Percentiles rank a stretch among this genome's conserved stretches.
These are phyloP conservation scores for Xiphophorus maculatus DNA, from an alignment of 2,113 vertebrate species.

Conservation along the genomic window DNA sequence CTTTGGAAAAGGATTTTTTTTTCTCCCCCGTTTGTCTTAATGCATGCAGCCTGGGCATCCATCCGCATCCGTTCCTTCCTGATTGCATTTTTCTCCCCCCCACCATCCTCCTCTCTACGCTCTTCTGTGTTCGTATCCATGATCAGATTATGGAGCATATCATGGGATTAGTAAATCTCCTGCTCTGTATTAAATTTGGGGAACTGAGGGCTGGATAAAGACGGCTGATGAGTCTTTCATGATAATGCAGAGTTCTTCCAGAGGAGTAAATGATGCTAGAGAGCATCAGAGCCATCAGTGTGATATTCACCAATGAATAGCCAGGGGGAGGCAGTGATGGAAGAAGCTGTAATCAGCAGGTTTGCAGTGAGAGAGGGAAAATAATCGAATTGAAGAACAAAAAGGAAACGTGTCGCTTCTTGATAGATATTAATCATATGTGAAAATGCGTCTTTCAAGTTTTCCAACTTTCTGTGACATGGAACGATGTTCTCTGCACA, in stretches of 20 bases:
- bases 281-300: constrained; percentile 48
- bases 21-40: background rate
- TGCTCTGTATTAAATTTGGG: constrained; percentile 54
- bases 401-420: constrained; percentile 5
- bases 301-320: constrained; percentile 53
- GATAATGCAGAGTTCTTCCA: constrained; percentile 51
- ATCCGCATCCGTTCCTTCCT: constrained; percentile 14
- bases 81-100: constrained; percentile 30
- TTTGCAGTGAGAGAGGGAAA: constrained; percentile 18
- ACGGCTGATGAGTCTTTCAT: constrained; percentile 64
- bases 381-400: constrained; percentile 17
- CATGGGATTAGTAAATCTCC: constrained; percentile 63
- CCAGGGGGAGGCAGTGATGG: constrained; percentile 22
- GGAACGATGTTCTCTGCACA: background rate
- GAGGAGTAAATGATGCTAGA: constrained; percentile 58
- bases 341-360: constrained; percentile 12
- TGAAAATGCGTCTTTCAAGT: constrained; percentile 39
- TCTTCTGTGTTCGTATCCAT: constrained; percentile 59
- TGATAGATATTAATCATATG: constrained; percentile 2
- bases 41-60: constrained; percentile 10
- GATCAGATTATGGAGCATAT: constrained; percentile 71
- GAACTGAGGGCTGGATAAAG: constrained; percentile 30
- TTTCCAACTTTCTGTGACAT: constrained; percentile 9
- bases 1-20: background rate
- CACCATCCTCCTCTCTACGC: constrained; percentile 13